These are phyloP conservation scores for Neoniphon sammara DNA, from an alignment of 2,797 vertebrate genomes.

Conservation along the genomic window DNA sequence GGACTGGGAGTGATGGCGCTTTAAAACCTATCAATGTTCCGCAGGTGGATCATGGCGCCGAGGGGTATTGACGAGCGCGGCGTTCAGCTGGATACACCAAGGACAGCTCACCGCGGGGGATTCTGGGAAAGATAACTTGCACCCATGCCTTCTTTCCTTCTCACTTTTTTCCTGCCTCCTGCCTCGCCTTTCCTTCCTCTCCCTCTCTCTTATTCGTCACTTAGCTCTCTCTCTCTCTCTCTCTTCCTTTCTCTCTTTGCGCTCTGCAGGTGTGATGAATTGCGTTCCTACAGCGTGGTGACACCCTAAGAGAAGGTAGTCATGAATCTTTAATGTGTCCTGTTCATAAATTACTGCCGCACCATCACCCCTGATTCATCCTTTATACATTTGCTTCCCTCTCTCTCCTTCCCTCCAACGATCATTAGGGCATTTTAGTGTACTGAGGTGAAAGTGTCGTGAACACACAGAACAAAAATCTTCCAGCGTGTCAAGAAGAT, in stretches of 20 bases:
- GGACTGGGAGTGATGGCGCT: conserved; percentile 28
- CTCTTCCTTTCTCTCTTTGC: conserved; percentile 32
- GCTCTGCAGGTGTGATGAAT: conserved; percentile 71
- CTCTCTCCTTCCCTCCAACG: conserved; percentile 26
- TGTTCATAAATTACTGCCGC: conserved; percentile 78
- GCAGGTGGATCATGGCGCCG: conserved; percentile 26
- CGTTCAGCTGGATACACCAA: conserved; percentile 12
- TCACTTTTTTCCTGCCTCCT: conserved; percentile 16
- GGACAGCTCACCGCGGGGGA: background rate
- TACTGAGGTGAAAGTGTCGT: background rate
- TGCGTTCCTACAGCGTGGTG: conserved; percentile 54
- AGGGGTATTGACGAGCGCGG: background rate
- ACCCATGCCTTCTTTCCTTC: conserved; percentile 1
- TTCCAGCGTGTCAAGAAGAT: background rate
- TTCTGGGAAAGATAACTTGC: conserved; percentile 23
- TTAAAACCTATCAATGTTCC: conserved; percentile 56
- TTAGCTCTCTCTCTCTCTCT: conserved; percentile 16
- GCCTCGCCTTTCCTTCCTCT: background rate
- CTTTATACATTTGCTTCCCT: conserved; percentile 48
- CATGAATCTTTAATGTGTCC: conserved; percentile 79
- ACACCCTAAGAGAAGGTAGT: conserved; percentile 65
- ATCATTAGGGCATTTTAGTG: conserved; percentile 33
- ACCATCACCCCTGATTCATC: conserved; percentile 54
- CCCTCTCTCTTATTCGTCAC: conserved; percentile 18
- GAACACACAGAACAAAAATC: background rate